A percentile compares a stretch with the other conserved stretches of the same genome.
phyloP scores from a whole-genome alignment of 2,797 vertebrate species.

The Lycodopsis pacificus region DNA sequence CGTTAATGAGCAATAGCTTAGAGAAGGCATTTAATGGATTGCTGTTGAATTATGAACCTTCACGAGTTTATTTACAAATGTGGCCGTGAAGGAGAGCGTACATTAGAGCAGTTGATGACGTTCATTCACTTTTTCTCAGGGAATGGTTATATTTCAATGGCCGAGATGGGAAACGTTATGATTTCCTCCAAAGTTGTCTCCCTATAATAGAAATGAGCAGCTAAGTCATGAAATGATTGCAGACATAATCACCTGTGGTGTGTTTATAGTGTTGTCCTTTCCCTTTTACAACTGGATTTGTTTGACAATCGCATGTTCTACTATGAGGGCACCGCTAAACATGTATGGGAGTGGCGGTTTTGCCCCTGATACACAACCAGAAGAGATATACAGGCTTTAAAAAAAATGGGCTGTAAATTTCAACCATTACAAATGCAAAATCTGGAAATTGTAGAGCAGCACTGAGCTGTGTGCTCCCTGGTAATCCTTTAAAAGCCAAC shows the following conservation, averaged over 20 bases:
- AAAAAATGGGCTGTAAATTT: constrained; percentile 63
- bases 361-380: constrained; percentile 47
- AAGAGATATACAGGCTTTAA: constrained; percentile 55
- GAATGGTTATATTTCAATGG: constrained; percentile 43
- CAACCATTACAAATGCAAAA: constrained; percentile 70
- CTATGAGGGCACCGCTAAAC: constrained; percentile 12
- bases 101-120: constrained; percentile 14
- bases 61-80: constrained; percentile 45
- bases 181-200: constrained; percentile 28
- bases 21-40: constrained; percentile 51
- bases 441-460: constrained; percentile 67
- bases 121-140: constrained; percentile 55
- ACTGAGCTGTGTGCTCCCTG: constrained; percentile 58
- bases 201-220: constrained; percentile 35
- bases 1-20: constrained; percentile 55
- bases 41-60: constrained; percentile 52
- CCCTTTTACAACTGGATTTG: neutral
- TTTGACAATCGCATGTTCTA: constrained; percentile 1
- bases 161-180: constrained; percentile 29
- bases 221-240: constrained; percentile 48
- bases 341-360: neutral
- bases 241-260: constrained; percentile 27
- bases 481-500: constrained; percentile 80
- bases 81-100: constrained; percentile 24
- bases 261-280: neutral